Evolutionary conservation across 1,140 invertebrate species (phyloP), one percentile per base, ranked within the genome.

Genomic region (Neodiprion fabricii): DNA sequence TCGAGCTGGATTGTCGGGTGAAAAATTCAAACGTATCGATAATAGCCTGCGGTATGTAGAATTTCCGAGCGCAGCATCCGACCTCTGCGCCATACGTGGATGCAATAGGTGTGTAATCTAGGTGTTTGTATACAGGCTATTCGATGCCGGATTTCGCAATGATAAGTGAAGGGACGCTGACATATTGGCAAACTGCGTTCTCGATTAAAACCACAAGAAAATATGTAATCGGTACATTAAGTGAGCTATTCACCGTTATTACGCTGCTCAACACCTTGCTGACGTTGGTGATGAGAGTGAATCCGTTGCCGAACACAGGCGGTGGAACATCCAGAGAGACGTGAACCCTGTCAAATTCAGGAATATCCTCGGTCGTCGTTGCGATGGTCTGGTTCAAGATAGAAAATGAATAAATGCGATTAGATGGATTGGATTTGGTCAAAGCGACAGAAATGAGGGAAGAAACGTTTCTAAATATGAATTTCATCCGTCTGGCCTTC

Each of bases 221-320:
- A 61, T 61, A 14, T 61, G n/a, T 8, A 61, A 12, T 14, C 5
- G 53, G 53, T 61, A 40, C 5, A 40, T 1, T 40, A 17, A 61
- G 7, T 65, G 47, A 72, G 17, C n/a, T 48, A 81, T 85, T 90
- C 88, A 95, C 94, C 88, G 93, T 90, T 67, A 95, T 93, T 14
- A 94, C 86, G 74, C 90, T 91, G 40, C 91, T 92, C 71, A 94
- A 79, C 47, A 92, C 85, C 85, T 93, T 92, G 81, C 92, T 94
- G 77, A 93, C 84, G 75, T 91, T 91, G 70, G 94, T 94, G 53
- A 95, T 85, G n/a, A 94, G 86, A 71, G 90, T 91, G 84, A 95
- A 94, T 78, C 92, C 92, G 14, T 91, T 91, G 68, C 92, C 92
- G 81, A 95, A 93, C 71, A 93, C 85, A 80, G 86, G 86, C 67